Percentiles rank a stretch among this genome's conserved stretches.
phyloP scores from a whole-genome alignment of 2,797 vertebrate genomes.

The Periophthalmus magnuspinnatus region DNA sequence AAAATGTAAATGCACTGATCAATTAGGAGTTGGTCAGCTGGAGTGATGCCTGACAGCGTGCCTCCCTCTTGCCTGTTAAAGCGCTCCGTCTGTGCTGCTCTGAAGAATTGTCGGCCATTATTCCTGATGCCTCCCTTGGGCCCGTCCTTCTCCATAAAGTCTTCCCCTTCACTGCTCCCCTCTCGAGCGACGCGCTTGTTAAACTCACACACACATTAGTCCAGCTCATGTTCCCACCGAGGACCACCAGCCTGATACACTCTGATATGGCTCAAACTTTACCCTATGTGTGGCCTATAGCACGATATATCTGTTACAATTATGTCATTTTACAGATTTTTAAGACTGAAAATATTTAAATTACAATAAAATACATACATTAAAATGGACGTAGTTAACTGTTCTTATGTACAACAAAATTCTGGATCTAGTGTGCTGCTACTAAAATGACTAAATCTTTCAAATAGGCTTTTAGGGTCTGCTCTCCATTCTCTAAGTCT shows the following conservation, averaged over 20 bases:
- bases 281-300: slow-evolving; percentile 22
- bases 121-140: slow-evolving; percentile 64
- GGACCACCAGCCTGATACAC: slow-evolving; percentile 61
- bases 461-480: neutral
- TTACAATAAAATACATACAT: too few relatives aligned
- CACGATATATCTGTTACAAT: neutral
- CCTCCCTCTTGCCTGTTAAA: slow-evolving; percentile 55
- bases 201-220: slow-evolving; percentile 75
- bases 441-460: neutral
- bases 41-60: slow-evolving; percentile 12
- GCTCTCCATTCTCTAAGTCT: neutral
- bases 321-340: too few relatives aligned
- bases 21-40: slow-evolving; percentile 31
- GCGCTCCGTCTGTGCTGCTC: slow-evolving; percentile 50
- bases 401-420: neutral
- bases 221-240: slow-evolving; percentile 70
- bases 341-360: too few relatives aligned
- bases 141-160: slow-evolving; percentile 66
- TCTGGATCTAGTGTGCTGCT: neutral
- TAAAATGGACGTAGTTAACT: too few relatives aligned
- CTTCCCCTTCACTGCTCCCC: slow-evolving; percentile 56
- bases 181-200: slow-evolving; percentile 66
- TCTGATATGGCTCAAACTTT: slow-evolving; percentile 54
- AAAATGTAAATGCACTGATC: slow-evolving; percentile 21
- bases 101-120: slow-evolving; percentile 67